Base-by-base conservation (phyloP, 2,113 vertebrate genomes). In the Phoenicopterus ruber region DNA sequence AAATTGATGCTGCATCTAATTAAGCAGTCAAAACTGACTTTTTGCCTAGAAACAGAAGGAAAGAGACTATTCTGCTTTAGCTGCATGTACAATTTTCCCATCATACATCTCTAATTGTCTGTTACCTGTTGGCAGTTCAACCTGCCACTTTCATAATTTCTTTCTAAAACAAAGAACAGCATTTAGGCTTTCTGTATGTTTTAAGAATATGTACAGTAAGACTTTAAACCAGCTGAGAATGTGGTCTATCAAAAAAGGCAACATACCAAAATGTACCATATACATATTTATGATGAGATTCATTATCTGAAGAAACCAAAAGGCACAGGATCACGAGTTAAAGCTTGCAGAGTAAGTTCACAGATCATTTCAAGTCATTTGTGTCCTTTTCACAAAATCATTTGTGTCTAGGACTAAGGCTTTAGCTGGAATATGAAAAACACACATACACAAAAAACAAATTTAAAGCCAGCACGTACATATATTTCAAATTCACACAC, bases 21-120 rank as follows among this genome's bases (percentile, higher is more conserved):
- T 92, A 92, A 74, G 49, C 57, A 91, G 61, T 67, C 73, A 89
- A 92, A 95, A 84, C 80, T 92, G 50, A 88, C 59, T 91, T 86
- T 92, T 90, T 2, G 1, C 52, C 76, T 67, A 92, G 73, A 57
- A 88, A 86, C 13, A 59, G 50, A 86, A 92, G 55, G 21, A 70
- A 82, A 87, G 72, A 84, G 20, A 88, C 32, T 80, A 34, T 19
- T 79, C 67, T 69, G 57, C 40, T 89, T 42, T 59, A 91, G 57
- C 31, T 89, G 25, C 25, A 58, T 5, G 8, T 46, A 65, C 32
- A 71, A 49, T 83, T 93, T 84, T 58, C 59, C 67, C 38, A 34
- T 86, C 72, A 58, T 36, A 17, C 11, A 80, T n/a, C 34, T 79
- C 73, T 91, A 94, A 87, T 61, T 86, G 14, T 40, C 57, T 89